A percentile compares a stretch with the other conserved stretches of the same genome.
Conservation (phyloP, 2,797 vertebrate species). For the Moxostoma hubbsi region DNA sequence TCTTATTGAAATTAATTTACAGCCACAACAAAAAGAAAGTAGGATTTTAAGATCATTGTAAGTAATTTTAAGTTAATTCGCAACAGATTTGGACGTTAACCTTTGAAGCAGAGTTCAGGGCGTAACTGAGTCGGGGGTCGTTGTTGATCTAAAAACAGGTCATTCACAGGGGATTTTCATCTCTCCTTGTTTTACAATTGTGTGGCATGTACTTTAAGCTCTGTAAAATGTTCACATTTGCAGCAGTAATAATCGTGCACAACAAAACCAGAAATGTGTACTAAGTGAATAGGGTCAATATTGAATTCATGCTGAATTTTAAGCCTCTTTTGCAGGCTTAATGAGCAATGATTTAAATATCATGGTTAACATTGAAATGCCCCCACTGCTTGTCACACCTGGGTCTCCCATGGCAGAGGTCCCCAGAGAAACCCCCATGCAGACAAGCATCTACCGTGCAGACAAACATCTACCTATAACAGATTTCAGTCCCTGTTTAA, state of each 20-base stretch:
- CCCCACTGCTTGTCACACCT: conserved; percentile 50
- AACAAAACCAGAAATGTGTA: not conserved
- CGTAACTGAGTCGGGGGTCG: conserved; percentile 86
- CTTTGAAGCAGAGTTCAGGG: conserved; percentile 91
- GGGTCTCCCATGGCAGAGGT: conserved; percentile 16
- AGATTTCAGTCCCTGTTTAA: conserved; percentile 56
- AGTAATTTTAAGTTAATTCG: conserved; percentile 95
- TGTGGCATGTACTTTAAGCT: not conserved
- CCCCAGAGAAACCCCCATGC: conserved; percentile 18
- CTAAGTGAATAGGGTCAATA: not conserved
- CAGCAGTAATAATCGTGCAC: not conserved
- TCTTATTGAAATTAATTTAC: conserved; percentile 97
- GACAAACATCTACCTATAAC: conserved; percentile 40
- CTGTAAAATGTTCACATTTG: not conserved
- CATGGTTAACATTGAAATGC: conserved; percentile 37
- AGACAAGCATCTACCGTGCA: conserved; percentile 40
- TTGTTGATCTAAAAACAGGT: conserved; percentile 74
- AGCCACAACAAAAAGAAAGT: conserved; percentile 90
- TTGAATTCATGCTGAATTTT: not conserved
- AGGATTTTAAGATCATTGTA: conserved; percentile 92
- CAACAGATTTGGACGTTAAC: conserved; percentile 90
- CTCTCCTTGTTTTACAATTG: conserved; percentile 62
- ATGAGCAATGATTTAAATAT: conserved; percentile 1
- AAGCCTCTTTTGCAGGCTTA: conserved; percentile 54
- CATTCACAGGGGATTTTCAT: conserved; percentile 65